Evolutionary conservation across 1,140 invertebrate species (phyloP), one percentile per base, ranked within the genome.

Genomic region (Trachymyrmex septentrionalis): DNA sequence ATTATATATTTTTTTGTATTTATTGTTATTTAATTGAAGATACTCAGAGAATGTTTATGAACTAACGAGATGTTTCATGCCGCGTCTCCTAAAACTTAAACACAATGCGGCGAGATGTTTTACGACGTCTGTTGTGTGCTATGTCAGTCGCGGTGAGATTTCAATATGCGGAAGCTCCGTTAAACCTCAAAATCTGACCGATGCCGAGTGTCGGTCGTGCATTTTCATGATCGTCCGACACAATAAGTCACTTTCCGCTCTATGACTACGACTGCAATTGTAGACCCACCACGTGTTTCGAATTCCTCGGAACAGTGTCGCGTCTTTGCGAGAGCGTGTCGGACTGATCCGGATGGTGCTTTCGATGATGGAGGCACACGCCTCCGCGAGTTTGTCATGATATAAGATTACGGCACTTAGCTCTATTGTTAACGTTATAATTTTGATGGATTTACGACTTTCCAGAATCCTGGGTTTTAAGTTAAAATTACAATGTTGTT

Each of bases 201-300:
- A 75, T 48, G 12, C 12, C 5, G 71, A 19, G 12, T 38, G 3
- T 19, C 34, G 21, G 21, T 9, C 14, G 4, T 67, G 30, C 59
- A 71, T 91, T 88, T 90, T 89, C 87, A 87, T 48, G 85, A 89
- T 92, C 90, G 73, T 89, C 78, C 84, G 82, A 93, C 92, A 93
- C 86, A 88, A 90, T 90, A 93, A 93, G 92, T 92, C 92, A 92
- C 92, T 93, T 93, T 92, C 87, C 86, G 86, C 86, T 73, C 82
- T 80, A 38, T 30, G 87, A 80, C 66, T 86, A 69, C 63, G 66
- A 69, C n/a, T 10, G 19, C 34, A 19, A 5, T 34, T 84, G 77
- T 72, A 76, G 63, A 9, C 3, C 10, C 61, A 86, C 71, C 87
- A 90, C 91, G 73, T 69, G 69, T 81, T 87, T 86, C 87, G 88